A percentile compares a stretch with the other conserved stretches of the same genome.
phyloP scores from a whole-genome alignment of 2,888 invertebrate species.

The Odontocolon sp. region DNA sequence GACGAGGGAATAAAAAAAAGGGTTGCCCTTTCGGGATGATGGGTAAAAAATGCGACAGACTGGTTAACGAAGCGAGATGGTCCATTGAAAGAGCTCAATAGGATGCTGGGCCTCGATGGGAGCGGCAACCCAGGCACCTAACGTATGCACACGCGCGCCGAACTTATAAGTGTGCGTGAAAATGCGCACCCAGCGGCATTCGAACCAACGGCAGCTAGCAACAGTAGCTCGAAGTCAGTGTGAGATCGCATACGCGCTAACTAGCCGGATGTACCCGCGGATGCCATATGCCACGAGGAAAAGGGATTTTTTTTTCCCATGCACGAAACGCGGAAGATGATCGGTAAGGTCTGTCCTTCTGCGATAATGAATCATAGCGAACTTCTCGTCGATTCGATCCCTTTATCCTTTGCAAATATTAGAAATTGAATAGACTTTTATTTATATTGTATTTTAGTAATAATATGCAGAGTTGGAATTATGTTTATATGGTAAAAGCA shows the following conservation, averaged over 20 bases:
- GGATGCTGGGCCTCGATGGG: constrained; percentile 76
- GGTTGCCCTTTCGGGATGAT: constrained; percentile 78
- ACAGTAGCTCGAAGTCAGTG: constrained; percentile 33
- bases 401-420: not conserved
- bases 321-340: not conserved
- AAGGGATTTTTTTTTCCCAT: constrained; percentile 24
- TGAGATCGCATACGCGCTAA: constrained; percentile 62
- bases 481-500: not conserved
- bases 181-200: constrained; percentile 33
- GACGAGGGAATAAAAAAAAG: constrained; percentile 68
- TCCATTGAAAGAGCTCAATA: constrained; percentile 79
- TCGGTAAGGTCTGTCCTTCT: not conserved
- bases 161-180: constrained; percentile 45
- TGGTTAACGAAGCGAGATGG: constrained; percentile 81
- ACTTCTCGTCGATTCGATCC: not conserved
- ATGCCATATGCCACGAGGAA: constrained; percentile 60
- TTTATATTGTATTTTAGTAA: not conserved
- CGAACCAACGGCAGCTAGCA: constrained; percentile 8
- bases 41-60: constrained; percentile 80
- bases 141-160: constrained; percentile 54
- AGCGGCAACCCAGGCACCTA: constrained; percentile 47
- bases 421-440: not conserved
- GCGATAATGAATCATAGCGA: not conserved
- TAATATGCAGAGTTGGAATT: not conserved
- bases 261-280: constrained; percentile 67